A percentile compares a stretch with the other conserved stretches of the same genome.
Evolutionary conservation across 2,113 vertebrate genomes (phyloP).

Genomic region (Stictonetta naevosa): DNA sequence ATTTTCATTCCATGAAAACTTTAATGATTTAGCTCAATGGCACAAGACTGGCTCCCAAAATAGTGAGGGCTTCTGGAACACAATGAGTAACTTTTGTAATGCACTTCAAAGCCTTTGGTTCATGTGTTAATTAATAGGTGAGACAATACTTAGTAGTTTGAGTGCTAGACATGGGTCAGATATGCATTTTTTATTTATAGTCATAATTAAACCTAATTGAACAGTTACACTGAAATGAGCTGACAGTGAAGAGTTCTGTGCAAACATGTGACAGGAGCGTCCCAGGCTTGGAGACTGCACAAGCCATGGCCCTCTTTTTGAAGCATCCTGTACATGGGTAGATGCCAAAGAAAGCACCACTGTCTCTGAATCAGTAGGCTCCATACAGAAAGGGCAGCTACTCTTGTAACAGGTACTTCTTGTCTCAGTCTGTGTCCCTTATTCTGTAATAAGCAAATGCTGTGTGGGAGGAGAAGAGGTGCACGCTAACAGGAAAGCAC

Average conservation of each 20-base stretch:
- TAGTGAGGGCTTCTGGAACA: background rate
- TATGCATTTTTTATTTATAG: background rate
- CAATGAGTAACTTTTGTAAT: background rate
- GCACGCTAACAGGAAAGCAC: background rate
- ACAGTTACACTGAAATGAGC: background rate
- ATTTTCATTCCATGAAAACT: background rate
- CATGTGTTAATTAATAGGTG: background rate
- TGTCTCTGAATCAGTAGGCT: background rate
- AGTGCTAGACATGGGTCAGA: background rate
- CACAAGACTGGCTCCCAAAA: background rate
- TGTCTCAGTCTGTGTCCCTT: background rate
- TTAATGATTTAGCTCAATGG: background rate
- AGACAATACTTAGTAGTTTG: background rate
- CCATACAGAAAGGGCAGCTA: background rate
- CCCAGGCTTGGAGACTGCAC: background rate
- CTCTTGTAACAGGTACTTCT: background rate
- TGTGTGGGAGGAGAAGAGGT: background rate
- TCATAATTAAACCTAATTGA: background rate
- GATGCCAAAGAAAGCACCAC: background rate
- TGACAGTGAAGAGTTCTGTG: background rate
- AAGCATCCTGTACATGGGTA: background rate
- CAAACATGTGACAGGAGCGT: background rate
- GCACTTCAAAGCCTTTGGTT: background rate
- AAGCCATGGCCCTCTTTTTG: background rate
- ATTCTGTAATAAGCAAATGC: background rate